Conservation (phyloP, 2,888 invertebrate species). For the Leptothorax acervorum region DNA sequence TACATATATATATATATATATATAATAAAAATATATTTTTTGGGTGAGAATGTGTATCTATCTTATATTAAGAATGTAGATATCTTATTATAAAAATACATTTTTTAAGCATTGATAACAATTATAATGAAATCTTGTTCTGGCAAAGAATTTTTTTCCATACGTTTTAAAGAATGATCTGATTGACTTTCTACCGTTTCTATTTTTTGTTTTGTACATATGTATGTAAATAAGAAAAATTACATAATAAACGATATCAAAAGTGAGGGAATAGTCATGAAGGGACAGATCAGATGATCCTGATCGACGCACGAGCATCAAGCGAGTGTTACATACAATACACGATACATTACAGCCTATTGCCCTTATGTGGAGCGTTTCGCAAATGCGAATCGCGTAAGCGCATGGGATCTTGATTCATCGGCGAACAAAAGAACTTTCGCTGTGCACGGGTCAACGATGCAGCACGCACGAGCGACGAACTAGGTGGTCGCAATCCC, state of each 20-base stretch:
- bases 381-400: slow-evolving; percentile 75
- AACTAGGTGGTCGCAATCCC: slow-evolving; percentile 59
- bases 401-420: slow-evolving; percentile 78
- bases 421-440: slow-evolving; percentile 82
- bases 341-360: neutral
- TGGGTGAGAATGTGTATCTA: neutral
- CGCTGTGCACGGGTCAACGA: slow-evolving; percentile 79
- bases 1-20: neutral
- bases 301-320: neutral
- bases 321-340: neutral
- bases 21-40: neutral
- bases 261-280: neutral
- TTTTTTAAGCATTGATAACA: neutral
- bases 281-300: neutral
- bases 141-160: neutral
- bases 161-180: neutral
- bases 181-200: neutral
- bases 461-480: slow-evolving; percentile 66
- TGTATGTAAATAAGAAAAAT: neutral
- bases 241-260: neutral
- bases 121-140: neutral
- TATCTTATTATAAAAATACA: neutral
- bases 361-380: slow-evolving; percentile 62
- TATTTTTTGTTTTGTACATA: neutral
- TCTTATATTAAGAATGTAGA: neutral